Conservation (phyloP, 2,113 vertebrate genomes). For the Cnemophilus loriae region DNA sequence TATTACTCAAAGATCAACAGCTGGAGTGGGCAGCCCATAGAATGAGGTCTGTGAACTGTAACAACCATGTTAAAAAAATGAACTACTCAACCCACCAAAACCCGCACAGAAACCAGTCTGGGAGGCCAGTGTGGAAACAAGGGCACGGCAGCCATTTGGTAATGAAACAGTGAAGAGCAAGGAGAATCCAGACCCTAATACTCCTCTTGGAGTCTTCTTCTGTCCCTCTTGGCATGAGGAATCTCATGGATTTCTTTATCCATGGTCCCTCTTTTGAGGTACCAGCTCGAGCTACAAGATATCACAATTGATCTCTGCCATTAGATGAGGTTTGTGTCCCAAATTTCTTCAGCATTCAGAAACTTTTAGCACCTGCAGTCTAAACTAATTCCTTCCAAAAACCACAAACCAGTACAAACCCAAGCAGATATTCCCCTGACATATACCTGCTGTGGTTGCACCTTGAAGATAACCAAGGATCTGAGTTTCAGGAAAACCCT, state of each 20-base stretch:
- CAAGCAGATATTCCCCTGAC: background rate
- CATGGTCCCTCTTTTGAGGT: background rate
- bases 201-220: background rate
- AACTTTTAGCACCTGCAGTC: background rate
- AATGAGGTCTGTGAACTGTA: background rate
- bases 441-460: background rate
- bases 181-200: background rate
- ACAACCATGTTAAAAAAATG: background rate
- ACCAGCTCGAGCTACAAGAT: background rate
- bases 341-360: background rate
- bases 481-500: background rate
- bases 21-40: background rate
- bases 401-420: background rate
- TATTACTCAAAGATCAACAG: background rate
- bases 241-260: background rate
- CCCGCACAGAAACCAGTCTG: background rate
- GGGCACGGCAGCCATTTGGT: background rate
- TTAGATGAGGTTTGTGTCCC: background rate
- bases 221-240: background rate
- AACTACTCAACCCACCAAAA: background rate
- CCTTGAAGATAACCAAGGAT: background rate
- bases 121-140: background rate
- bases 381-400: background rate
- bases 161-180: background rate
- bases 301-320: background rate